These are phyloP conservation scores for Netelia melanura DNA, from an alignment of 2,888 invertebrate species.

Conservation along the genomic window DNA sequence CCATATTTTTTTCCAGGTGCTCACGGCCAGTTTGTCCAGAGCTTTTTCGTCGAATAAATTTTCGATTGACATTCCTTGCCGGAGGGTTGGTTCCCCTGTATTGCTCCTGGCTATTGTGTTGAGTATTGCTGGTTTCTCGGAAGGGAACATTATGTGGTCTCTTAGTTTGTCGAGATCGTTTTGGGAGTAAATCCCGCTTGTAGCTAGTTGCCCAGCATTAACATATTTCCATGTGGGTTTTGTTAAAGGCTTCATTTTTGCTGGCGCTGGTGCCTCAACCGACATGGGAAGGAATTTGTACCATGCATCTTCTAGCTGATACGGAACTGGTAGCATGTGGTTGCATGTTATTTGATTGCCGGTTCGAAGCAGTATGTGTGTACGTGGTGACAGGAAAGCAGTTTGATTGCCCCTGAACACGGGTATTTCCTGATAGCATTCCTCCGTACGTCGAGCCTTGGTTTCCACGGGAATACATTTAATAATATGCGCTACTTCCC, in stretches of 20 bases:
- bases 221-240: conserved; percentile 29
- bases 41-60: conserved; percentile 38
- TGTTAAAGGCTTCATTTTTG: conserved; percentile 19
- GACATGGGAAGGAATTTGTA: conserved; percentile 9
- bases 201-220: conserved; percentile 18
- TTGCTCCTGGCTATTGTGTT: conserved; percentile 24
- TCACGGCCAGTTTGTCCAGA: conserved; percentile 17
- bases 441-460: too few relatives aligned
- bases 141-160: conserved; percentile 47
- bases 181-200: conserved; percentile 25
- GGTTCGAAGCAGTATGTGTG: too few relatives aligned
- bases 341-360: too few relatives aligned
- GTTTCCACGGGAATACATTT: too few relatives aligned
- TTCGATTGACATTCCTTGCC: conserved; percentile 28
- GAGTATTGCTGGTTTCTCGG: conserved; percentile 46
- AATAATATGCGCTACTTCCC: too few relatives aligned
- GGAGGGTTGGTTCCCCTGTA: not conserved
- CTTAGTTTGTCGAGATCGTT: conserved; percentile 30
- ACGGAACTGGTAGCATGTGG: conserved; percentile 66
- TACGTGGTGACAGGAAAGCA: too few relatives aligned
- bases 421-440: too few relatives aligned
- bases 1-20: conserved; percentile 30
- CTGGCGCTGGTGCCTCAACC: not conserved
- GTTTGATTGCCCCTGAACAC: too few relatives aligned
- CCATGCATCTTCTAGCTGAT: conserved; percentile 61